Base-by-base conservation (phyloP, 2,888 invertebrate genomes). In the Aphodius granarius region DNA sequence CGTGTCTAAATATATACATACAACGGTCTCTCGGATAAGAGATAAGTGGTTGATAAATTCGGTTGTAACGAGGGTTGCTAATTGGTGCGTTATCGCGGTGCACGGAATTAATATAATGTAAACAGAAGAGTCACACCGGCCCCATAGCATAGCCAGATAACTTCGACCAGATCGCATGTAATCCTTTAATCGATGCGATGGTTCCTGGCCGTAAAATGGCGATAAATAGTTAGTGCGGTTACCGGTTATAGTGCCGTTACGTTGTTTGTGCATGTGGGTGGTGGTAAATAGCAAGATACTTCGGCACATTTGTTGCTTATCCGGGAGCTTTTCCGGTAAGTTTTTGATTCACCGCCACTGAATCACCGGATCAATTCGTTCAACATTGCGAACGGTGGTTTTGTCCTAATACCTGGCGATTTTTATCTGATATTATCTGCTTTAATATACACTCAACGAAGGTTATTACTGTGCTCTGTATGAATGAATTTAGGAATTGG, bases 31-130 rank as follows among this genome's bases (percentile, higher is more conserved):
- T 43, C 43, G 68, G 68, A 68, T 68, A 19, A 68, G 73, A 73
- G 72, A 78, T 75, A 73, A 78, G 74, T 71, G 73, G 72, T 72
- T 72, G 77, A 79, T 79, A 79, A 78, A 76, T 73, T 74, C 75
- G 76, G 71, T 77, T 77, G 78, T 76, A 76, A 77, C 77, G 75
- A 70, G 78, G 79, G 78, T 75, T 78, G 77, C 76, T 79, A 79
- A 79, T 79, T 79, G 78, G 78, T 72, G 76, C 72, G 78, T 79
- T 79, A 79, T 79, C 79, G 71, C 71, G n/a, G 73, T 75, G 76
- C 74, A 76, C 76, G 79, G 79, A 76, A 79, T 79, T 78, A 79
- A 76, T 77, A 78, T 75, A 76, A 79, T 72, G 70, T 75, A 79
- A 79, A 79, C 78, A 79, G 75, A 79, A 76, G 78, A 77, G 76